Percentiles rank a stretch among this genome's conserved stretches.
These are phyloP conservation scores for Megalonaias nervosa DNA, from an alignment of 1,140 invertebrate species.

Conservation along the genomic window DNA sequence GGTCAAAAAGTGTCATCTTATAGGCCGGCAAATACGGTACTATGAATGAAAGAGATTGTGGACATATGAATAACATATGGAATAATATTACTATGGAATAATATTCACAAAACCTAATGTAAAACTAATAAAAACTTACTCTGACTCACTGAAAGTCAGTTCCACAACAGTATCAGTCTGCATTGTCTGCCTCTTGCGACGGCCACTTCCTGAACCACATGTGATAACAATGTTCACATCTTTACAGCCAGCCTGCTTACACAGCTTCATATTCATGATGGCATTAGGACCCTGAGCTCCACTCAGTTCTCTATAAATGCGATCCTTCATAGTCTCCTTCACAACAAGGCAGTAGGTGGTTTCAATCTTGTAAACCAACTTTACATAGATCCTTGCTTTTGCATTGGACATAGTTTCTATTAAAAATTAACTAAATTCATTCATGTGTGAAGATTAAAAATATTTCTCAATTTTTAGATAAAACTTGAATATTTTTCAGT, in stretches of 20 bases:
- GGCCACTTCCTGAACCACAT: slow-evolving; percentile 12
- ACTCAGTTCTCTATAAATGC: not conserved
- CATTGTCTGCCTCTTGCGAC: slow-evolving; percentile 16
- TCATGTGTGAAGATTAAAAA: too few species aligned
- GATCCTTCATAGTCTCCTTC: not conserved
- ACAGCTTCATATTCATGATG: slow-evolving; percentile 16
- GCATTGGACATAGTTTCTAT: not conserved
- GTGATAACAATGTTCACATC: slow-evolving; percentile 32
- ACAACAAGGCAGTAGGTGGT: slow-evolving; percentile 32
- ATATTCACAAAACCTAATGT: not conserved
- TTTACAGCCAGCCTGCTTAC: slow-evolving; percentile 28
- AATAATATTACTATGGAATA: too few species aligned
- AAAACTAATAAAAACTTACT: slow-evolving; percentile 13
- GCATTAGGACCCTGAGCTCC: not conserved
- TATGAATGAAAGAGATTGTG: too few species aligned
- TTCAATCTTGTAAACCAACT: slow-evolving; percentile 25
- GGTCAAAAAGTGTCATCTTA: too few species aligned
- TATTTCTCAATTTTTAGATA: too few species aligned
- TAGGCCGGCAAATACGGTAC: too few species aligned
- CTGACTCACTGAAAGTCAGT: slow-evolving; percentile 13
- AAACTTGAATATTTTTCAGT: too few species aligned
- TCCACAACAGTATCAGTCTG: not conserved
- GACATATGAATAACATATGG: too few species aligned
- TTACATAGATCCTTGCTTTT: not conserved
- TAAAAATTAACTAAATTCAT: too few species aligned